A percentile compares a stretch with the other conserved stretches of the same genome.
phyloP scores from a whole-genome alignment of 2,888 invertebrate species.

The Megastigmus dorsalis region DNA sequence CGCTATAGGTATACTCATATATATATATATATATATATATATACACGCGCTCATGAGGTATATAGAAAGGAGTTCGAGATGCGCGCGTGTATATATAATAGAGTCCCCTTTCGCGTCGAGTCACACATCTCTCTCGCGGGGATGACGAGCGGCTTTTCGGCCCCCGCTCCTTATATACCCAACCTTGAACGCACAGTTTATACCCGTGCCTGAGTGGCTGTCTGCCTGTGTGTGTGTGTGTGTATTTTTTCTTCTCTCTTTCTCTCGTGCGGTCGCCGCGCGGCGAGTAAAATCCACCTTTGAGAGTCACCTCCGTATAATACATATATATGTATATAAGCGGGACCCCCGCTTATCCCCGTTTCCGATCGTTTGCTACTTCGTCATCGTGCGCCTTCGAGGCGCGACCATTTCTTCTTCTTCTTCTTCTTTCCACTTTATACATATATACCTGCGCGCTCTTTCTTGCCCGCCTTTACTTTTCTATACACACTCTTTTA shows the following conservation, averaged over 20 bases:
- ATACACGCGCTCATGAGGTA: too few relatives aligned
- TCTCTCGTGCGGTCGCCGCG: not conserved
- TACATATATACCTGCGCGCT: not conserved
- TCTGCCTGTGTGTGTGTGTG: not conserved
- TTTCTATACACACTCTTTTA: conserved; percentile 3
- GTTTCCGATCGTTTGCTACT: conserved; percentile 38
- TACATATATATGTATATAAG: too few relatives aligned
- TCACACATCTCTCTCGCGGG: not conserved
- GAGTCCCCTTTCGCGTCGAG: not conserved
- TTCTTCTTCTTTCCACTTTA: not conserved
- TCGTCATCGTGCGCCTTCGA: conserved; percentile 28
- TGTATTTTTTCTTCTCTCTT: not conserved
- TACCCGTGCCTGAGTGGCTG: not conserved
- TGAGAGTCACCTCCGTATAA: not conserved
- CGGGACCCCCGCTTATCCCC: too few relatives aligned
- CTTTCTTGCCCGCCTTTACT: not conserved
- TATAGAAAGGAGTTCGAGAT: too few relatives aligned
- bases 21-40: too few relatives aligned
- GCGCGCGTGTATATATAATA: not conserved
- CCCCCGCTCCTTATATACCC: too few relatives aligned
- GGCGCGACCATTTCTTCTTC: conserved; percentile 27
- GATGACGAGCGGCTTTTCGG: conserved; percentile 55
- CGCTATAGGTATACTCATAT: too few relatives aligned
- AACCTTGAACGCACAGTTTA: conserved; percentile 27
- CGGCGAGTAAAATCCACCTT: conserved; percentile 1